Evolutionary conservation across 1,140 invertebrate genomes (phyloP), one percentile per base, ranked within the genome.

Genomic region (Diabrotica virgifera): DNA sequence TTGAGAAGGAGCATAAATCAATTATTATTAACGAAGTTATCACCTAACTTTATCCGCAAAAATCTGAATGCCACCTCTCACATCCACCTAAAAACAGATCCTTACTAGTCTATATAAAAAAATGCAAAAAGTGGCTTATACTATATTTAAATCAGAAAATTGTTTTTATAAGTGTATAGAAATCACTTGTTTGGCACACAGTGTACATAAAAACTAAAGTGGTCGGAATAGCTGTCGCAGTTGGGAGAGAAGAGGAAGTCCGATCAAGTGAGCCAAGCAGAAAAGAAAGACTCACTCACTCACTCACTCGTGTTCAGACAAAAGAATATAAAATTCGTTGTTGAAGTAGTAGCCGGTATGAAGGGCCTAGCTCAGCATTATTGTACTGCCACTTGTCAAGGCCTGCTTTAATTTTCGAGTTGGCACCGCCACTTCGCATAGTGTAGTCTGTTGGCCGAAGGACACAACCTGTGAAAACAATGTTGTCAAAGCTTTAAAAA

Each of bases 311-410:
- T 57, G 35, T 6, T 5, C 40, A 57, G 12, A 57, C 55, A 57
- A 57, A 57, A 57, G 55, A 57, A 57, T 57, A 57, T 57, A 36
- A 57, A 57, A 57, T 57, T 36, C 36, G 55, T 46, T 46, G 40
- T 46, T 37, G 55, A 36, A 36, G 55, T n/a, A 57, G 55, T 57
- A 57, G 55, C 55, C 35, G 40, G 40, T 40, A 36, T 57, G 55
- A 57, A 57, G 55, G 55, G 55, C 36, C 36, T 57, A 12, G 55
- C 55, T 57, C 55, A 57, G 55, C 55, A 37, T 57, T 57, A 57
- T 57, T 57, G 24, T 57, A 36, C 55, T 7, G 55, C 24, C 55
- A 57, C 55, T 57, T 57, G 55, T 57, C 55, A 57, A 57, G 6
- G n/a, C 55, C 55, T 57, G n/a, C 55, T 57, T 57, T 57, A 57